Conservation (phyloP, 37 sponge, comb jelly and placozoan genomes). For the Lycopodina hypogea region DNA sequence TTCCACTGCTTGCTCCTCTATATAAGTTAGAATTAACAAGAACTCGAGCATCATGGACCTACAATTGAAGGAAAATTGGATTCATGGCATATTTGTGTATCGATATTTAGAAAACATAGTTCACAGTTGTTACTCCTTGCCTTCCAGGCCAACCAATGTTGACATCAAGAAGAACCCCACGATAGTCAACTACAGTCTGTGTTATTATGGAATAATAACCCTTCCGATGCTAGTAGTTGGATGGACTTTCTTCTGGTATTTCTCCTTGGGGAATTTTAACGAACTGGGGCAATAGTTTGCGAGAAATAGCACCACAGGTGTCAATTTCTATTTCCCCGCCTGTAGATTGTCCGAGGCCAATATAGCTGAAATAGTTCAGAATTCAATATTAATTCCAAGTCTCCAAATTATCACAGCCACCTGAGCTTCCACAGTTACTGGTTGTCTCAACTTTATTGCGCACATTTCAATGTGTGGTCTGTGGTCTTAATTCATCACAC, state of each 20-base stretch:
- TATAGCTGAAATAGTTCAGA: constrained; percentile 9
- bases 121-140: too few relatives aligned
- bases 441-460: too few relatives aligned
- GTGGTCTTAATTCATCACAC: too few relatives aligned
- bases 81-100: too few relatives aligned
- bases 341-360: constrained; percentile 26
- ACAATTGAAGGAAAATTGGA: too few relatives aligned
- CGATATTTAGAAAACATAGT: too few relatives aligned
- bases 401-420: constrained; percentile 38
- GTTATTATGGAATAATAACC: constrained; percentile 31
- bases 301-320: constrained; percentile 20
- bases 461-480: too few relatives aligned
- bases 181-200: constrained; percentile 30
- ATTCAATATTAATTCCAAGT: constrained; percentile 26
- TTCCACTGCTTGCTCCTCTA: not conserved
- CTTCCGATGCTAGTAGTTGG: constrained; percentile 45
- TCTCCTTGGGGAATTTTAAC: constrained; percentile 21
- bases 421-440: constrained; percentile 7
- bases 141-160: constrained; percentile 49
- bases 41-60: too few relatives aligned
- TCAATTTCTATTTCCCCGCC: constrained; percentile 12
- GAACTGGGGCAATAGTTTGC: constrained; percentile 31
- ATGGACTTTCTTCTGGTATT: constrained; percentile 1
- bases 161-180: constrained; percentile 23
- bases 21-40: constrained; percentile 18